phyloP scores from a whole-genome alignment of 1,140 invertebrate genomes.

The Oscheius sp. region DNA sequence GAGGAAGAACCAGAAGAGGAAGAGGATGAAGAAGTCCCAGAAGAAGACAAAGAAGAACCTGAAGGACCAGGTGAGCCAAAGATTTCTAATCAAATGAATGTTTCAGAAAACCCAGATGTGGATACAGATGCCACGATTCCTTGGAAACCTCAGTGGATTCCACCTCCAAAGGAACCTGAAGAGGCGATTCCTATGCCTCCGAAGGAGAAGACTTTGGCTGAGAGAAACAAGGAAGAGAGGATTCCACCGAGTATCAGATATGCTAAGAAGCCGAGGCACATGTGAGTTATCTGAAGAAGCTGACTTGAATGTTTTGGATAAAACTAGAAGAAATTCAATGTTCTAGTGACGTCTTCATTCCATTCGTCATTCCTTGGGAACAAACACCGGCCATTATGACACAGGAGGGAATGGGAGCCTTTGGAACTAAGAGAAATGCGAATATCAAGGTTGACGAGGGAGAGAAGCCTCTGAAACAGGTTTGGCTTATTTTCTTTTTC shows the following conservation, averaged over 20 bases:
- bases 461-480: slow-evolving; percentile 30
- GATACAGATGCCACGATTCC: not conserved
- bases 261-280: slow-evolving; percentile 13
- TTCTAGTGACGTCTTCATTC: slow-evolving; percentile 26
- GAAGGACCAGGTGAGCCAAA: not conserved
- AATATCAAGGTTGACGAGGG: slow-evolving; percentile 30
- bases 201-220: slow-evolving; percentile 1
- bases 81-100: not conserved
- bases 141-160: slow-evolving; percentile 6
- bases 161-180: slow-evolving; percentile 25
- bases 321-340: not conserved
- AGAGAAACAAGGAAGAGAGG: slow-evolving; percentile 10
- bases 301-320: too few species aligned
- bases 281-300: slow-evolving; percentile 11
- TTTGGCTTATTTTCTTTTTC: not conserved
- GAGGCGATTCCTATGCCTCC: not conserved
- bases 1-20: slow-evolving; percentile 2
- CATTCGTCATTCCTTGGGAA: slow-evolving; percentile 30
- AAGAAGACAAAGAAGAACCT: slow-evolving; percentile 34
- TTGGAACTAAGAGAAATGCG: slow-evolving; percentile 23
- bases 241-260: slow-evolving; percentile 21
- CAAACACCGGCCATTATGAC: slow-evolving; percentile 31
- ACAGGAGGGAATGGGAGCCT: slow-evolving; percentile 36
- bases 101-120: not conserved
- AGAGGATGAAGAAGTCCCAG: slow-evolving; percentile 1